Evolutionary conservation across 1,140 invertebrate genomes (phyloP).

Genomic region (Calliphora vicina): DNA sequence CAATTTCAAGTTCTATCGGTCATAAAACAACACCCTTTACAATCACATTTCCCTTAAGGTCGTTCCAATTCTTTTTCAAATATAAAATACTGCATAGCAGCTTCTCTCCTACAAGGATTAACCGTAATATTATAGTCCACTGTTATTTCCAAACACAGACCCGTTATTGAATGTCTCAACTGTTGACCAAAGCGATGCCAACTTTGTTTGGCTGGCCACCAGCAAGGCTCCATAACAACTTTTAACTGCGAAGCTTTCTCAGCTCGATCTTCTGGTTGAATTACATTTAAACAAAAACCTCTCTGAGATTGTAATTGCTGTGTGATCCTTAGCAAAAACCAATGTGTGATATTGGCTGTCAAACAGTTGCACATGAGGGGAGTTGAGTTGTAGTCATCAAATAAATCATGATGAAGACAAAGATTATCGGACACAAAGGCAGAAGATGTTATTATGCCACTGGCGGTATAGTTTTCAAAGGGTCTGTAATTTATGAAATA

Average conservation of each 20-base stretch:
- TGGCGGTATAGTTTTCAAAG: not conserved
- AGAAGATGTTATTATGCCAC: not conserved
- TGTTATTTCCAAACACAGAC: not conserved
- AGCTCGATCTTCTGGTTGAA: not conserved
- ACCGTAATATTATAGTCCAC: not conserved
- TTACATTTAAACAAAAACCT: not conserved
- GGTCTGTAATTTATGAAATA: slow-evolving; percentile 17
- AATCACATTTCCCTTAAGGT: not conserved
- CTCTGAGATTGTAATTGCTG: not conserved
- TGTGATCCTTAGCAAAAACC: not conserved
- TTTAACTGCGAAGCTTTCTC: not conserved
- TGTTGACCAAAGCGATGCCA: slow-evolving; percentile 19
- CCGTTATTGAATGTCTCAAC: not conserved
- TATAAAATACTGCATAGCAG: slow-evolving; percentile 12
- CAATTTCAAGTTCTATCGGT: too few species aligned
- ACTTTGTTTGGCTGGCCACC: not conserved
- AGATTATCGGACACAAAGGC: not conserved
- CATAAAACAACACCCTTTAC: too few species aligned
- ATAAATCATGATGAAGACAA: not conserved
- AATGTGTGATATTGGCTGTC: not conserved
- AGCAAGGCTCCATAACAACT: not conserved
- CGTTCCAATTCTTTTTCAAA: not conserved
- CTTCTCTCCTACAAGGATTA: not conserved
- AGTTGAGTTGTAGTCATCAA: not conserved
- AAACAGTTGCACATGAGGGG: not conserved